Evolutionary conservation across 2,888 invertebrate species (phyloP).

Genomic region (Deladenus siricidicola): DNA sequence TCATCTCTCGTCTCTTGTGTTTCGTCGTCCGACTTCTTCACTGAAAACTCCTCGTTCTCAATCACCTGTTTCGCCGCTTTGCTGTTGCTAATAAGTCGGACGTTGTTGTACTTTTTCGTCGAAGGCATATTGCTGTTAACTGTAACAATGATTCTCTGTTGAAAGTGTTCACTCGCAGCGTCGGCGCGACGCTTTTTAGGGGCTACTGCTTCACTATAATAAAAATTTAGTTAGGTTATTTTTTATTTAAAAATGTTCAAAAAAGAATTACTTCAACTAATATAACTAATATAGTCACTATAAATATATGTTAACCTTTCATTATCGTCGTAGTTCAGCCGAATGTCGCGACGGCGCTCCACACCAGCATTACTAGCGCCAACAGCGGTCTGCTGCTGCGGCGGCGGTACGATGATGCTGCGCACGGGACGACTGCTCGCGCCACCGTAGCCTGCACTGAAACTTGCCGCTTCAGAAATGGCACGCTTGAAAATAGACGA

Average conservation of each 20-base stretch:
- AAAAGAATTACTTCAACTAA: no score
- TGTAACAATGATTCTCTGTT: background rate
- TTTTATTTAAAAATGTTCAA: no score
- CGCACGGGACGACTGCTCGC: background rate
- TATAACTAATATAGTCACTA: no score
- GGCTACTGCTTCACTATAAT: background rate
- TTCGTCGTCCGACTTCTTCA: background rate
- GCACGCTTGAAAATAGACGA: constrained; percentile 2
- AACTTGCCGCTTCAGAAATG: constrained; percentile 6
- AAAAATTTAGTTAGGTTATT: background rate
- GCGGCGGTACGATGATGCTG: background rate
- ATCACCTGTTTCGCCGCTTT: no score
- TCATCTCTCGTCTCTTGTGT: background rate
- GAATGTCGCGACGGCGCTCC: background rate
- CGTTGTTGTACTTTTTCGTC: background rate
- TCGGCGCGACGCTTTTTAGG: background rate
- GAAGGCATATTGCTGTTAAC: background rate
- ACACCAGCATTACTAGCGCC: background rate
- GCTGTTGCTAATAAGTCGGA: no score
- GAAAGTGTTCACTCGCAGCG: background rate
- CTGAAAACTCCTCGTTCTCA: no score
- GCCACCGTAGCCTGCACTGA: constrained; percentile 1
- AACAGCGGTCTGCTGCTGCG: no score
- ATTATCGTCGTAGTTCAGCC: constrained; percentile 1
- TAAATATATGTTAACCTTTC: no score